phyloP scores from a whole-genome alignment of 2,888 invertebrate species.

The Spialia ferax region DNA sequence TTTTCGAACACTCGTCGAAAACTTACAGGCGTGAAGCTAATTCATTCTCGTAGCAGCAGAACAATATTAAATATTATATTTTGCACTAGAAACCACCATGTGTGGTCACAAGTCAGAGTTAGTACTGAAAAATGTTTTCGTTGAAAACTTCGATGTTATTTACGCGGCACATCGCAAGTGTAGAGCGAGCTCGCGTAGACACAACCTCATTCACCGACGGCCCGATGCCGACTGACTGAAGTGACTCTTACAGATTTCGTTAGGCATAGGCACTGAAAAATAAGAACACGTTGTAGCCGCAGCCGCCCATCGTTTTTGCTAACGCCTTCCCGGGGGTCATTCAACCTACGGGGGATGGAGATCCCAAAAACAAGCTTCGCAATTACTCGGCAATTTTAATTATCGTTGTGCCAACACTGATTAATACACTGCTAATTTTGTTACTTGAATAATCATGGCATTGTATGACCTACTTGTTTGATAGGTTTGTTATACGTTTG shows the following conservation, averaged over 20 bases:
- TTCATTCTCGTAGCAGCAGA: not conserved
- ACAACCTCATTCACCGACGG: conserved; percentile 57
- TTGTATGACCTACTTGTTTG: conserved; percentile 8
- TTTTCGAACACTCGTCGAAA: not conserved
- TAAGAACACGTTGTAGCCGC: conserved; percentile 62
- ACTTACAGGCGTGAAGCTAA: not conserved
- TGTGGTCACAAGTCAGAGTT: not conserved
- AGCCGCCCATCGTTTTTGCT: conserved; percentile 68
- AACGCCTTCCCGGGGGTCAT: conserved; percentile 68
- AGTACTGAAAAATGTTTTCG: conserved; percentile 10
- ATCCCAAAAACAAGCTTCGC: conserved; percentile 49
- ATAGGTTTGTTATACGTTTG: not conserved
- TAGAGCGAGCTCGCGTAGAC: conserved; percentile 41
- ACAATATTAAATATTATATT: not conserved
- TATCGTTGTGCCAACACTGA: conserved; percentile 25
- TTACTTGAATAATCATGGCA: not conserved
- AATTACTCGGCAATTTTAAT: conserved; percentile 42
- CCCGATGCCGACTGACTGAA: conserved; percentile 64
- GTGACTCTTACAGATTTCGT: conserved; percentile 55
- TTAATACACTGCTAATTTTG: conserved; percentile 30
- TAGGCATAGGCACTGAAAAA: conserved; percentile 61
- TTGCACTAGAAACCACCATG: not conserved
- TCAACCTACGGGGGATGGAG: conserved; percentile 71
- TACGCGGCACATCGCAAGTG: conserved; percentile 62
- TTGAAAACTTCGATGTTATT: conserved; percentile 68